Evolutionary conservation across 2,113 vertebrate species (phyloP), one percentile per base, ranked within the genome.

Genomic region (Indicator maculatus): DNA sequence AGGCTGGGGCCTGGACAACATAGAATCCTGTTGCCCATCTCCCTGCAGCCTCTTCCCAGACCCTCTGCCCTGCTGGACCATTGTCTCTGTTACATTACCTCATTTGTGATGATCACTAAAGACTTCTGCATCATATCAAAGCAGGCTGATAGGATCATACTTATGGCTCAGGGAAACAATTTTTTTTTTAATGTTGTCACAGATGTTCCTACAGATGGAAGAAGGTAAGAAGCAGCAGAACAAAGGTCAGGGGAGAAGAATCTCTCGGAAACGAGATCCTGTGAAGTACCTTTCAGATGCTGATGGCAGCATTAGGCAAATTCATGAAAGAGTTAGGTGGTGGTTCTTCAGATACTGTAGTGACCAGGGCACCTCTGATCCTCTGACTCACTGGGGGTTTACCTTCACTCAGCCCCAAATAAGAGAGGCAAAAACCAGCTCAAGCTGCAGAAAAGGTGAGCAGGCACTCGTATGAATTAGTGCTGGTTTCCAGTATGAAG

Each of bases 391-490:
- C 31, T 55, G 23, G 61, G 44, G 16, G 16, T 75, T 83, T 81
- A 31, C 14, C 19, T 81, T 91, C 66, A 69, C 31, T 7, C 2
- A 8, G 26, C 53, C 36, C 38, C 70, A 47, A 59, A 74, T 5
- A 41, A 16, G 5, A 66, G 27, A 86, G 27, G 24, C 56, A 71
- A 82, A 93, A 88, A 39, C 11, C n/a, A 17, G 1, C 16, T 86
- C 38, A 47, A 20, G 61, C 26, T 11, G 11, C 7, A 82, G 38
- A 24, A 30, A 6, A 58, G 58, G 20, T 1, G 19, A 58, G 28
- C 10, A 65, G 0, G 0, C 31, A 36, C 5, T 31, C 3, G 1
- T 7, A 9, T 17, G 44, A 71, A 30, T 31, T 67, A 69, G 16
- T 5, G 11, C 11, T 52, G 31, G 19, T 44, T 88, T 87, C 81